A percentile compares a stretch with the other conserved stretches of the same genome.
phyloP scores from a whole-genome alignment of 2,888 invertebrate species.

The Seladonia tumulorum region DNA sequence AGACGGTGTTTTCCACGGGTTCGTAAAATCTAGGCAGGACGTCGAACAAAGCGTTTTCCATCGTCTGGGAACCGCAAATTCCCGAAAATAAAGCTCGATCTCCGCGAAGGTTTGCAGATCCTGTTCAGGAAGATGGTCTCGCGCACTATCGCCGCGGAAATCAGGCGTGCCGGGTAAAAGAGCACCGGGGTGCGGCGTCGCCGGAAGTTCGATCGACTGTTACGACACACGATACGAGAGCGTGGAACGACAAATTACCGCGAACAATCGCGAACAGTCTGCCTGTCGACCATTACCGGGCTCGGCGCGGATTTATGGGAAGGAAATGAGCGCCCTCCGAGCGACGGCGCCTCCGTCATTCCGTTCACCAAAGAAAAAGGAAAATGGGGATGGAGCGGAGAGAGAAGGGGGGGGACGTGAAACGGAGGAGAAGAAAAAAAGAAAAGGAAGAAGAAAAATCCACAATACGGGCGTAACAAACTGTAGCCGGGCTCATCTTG shows the following conservation, averaged over 20 bases:
- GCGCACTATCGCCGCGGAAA: neutral
- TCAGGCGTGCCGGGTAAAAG: neutral
- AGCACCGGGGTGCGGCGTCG: neutral
- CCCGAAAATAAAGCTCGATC: neutral
- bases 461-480: constrained; percentile 72
- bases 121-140: neutral
- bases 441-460: constrained; percentile 58
- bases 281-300: constrained; percentile 61
- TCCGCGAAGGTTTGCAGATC: neutral
- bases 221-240: constrained; percentile 33
- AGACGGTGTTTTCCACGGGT: neutral
- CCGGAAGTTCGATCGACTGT: constrained; percentile 51
- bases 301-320: constrained; percentile 50
- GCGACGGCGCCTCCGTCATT: constrained; percentile 51
- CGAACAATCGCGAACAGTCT: constrained; percentile 55
- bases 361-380: constrained; percentile 40
- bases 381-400: constrained; percentile 26
- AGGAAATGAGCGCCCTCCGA: constrained; percentile 68
- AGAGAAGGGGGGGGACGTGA: constrained; percentile 16
- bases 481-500: constrained; percentile 61
- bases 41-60: neutral
- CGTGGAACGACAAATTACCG: constrained; percentile 60
- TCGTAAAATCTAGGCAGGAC: neutral
- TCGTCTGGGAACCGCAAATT: neutral
- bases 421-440: constrained; percentile 19